These are phyloP conservation scores for Meloidogyne hapla DNA, from an alignment of 1,140 invertebrate species.

Conservation along the genomic window DNA sequence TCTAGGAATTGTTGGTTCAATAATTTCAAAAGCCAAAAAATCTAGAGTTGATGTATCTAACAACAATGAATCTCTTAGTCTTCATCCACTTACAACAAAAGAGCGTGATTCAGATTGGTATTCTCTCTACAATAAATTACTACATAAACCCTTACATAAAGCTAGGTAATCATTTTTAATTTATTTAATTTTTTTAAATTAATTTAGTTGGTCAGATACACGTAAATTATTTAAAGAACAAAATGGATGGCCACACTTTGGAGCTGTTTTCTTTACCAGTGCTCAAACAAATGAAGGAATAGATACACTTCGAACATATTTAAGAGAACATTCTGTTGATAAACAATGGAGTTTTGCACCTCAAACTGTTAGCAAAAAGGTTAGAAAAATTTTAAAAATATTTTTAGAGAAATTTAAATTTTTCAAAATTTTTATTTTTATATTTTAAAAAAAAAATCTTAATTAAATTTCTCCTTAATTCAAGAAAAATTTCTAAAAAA, in stretches of 20 bases:
- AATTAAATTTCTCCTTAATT: too few relatives aligned
- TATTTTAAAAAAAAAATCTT: too few relatives aligned
- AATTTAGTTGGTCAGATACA: conserved; percentile 32
- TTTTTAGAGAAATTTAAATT: too few relatives aligned
- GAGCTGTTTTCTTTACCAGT: conserved; percentile 53
- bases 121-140: conserved; percentile 37
- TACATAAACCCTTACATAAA: conserved; percentile 33
- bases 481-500: too few relatives aligned
- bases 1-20: background rate
- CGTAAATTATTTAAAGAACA: conserved; percentile 45
- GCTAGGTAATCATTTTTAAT: background rate
- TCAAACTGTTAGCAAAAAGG: conserved; percentile 14
- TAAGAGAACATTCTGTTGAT: conserved; percentile 32
- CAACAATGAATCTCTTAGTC: background rate
- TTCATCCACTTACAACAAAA: background rate
- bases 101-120: conserved; percentile 48
- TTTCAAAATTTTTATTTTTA: too few relatives aligned
- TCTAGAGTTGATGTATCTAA: conserved; percentile 16
- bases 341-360: conserved; percentile 26
- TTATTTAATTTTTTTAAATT: conserved; percentile 11
- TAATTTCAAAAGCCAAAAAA: conserved; percentile 39
- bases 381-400: conserved; percentile 22
- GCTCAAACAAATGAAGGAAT: conserved; percentile 55
- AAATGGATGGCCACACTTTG: conserved; percentile 55
- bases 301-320: conserved; percentile 51